Evolutionary conservation across 2,888 invertebrate genomes (phyloP), one percentile per base, ranked within the genome.

Genomic region (Erebia epiphron): DNA sequence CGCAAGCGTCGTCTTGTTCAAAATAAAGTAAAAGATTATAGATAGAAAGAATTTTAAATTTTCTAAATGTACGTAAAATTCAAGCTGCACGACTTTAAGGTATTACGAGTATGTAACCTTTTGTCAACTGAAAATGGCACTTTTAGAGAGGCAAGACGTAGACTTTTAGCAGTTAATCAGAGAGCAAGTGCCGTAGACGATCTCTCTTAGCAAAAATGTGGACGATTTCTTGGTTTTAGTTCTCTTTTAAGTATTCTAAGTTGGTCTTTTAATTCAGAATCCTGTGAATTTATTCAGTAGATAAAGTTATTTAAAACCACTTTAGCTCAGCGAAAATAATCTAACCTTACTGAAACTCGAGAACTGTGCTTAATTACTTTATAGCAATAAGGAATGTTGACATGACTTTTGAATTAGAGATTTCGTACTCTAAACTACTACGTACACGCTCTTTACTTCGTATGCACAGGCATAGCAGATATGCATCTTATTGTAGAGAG

Each of bases 251-350:
- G 11, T 18, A 21, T 56, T 21, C 56, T 56, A 21, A 56, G 56
- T 56, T 56, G 10, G 9, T 13, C 18, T 56, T 56, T 56, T 21
- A 56, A 56, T 56, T 21, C 13, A 21, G 11, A 56, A 10, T 56
- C 56, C 56, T 56, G 56, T 56, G 56, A 21, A 56, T 56, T 56
- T 52, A 52, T 16, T 16, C 56, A 16, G 56, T 11, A 11, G 56
- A 56, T 26, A 56, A 21, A 18, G 21, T 21, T 56, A 56, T 56
- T 56, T 56, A 56, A 56, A 56, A 56, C 56, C 56, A 56, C 56
- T 56, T 56, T 56, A 4, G 56, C 56, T 56, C 13, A 56, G 56
- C 21, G 56, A 56, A 56, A 56, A 56, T 18, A 18, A 21, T 21
- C 56, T 21, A 21, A 11, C 26, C 21, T 18, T 11, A 26, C 21